Conservation (phyloP, 2,888 invertebrate genomes). For the Nesidiocoris tenuis region DNA sequence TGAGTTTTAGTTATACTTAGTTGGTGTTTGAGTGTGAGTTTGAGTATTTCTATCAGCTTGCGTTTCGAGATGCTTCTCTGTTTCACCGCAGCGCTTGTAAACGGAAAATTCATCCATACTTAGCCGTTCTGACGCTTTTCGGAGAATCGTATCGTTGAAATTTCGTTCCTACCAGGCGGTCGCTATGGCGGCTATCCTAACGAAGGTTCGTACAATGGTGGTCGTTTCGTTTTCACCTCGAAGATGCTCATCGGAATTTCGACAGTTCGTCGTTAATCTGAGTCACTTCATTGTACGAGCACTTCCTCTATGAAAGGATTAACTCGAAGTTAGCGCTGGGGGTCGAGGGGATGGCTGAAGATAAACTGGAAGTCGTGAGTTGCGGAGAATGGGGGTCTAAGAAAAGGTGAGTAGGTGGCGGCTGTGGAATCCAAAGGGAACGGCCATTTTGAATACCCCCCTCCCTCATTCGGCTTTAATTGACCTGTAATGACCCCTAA, state of each 20-base stretch:
- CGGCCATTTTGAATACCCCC: conserved; percentile 46
- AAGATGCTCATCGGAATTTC: background rate
- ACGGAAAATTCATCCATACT: too few relatives aligned
- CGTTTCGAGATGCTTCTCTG: too few relatives aligned
- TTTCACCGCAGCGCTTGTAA: too few relatives aligned
- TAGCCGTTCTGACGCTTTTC: too few relatives aligned
- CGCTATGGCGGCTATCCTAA: too few relatives aligned
- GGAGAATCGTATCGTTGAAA: too few relatives aligned
- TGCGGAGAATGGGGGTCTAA: background rate
- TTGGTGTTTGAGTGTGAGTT: too few relatives aligned
- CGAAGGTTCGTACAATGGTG: too few relatives aligned
- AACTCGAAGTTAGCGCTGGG: background rate
- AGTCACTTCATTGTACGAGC: background rate
- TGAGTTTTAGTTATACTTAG: too few relatives aligned
- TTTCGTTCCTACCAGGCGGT: too few relatives aligned
- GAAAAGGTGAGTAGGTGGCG: background rate
- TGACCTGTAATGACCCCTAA: conserved; percentile 49
- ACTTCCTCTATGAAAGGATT: background rate
- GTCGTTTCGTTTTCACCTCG: too few relatives aligned
- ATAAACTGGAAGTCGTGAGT: background rate
- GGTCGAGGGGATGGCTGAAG: background rate
- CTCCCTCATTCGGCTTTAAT: conserved; percentile 42
- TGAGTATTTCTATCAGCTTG: too few relatives aligned
- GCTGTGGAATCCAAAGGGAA: conserved; percentile 1
- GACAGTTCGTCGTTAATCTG: background rate